Evolutionary conservation across 2,888 invertebrate genomes (phyloP).

Genomic region (Panopea generosa): DNA sequence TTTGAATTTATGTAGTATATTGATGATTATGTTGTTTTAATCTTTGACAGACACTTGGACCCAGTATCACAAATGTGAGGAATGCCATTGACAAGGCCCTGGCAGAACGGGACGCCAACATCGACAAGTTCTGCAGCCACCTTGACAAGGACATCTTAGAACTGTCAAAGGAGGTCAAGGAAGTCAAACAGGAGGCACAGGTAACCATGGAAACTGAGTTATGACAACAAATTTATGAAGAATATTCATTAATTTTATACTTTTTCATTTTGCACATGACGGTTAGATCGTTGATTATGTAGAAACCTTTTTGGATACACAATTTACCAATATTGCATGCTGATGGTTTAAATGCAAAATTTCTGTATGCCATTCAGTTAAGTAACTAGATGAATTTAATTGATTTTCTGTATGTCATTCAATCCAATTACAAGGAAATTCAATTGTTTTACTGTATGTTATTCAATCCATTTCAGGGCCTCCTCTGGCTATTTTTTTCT

Average conservation of each 20-base stretch:
- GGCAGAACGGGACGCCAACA: conserved; percentile 90
- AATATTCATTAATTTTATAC: not conserved
- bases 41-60: conserved; percentile 80
- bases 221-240: not conserved
- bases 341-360: no score
- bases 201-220: conserved; percentile 84
- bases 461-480: no score
- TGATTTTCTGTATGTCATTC: no score
- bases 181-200: conserved; percentile 90
- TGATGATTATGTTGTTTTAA: no score
- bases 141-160: conserved; percentile 92
- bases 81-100: conserved; percentile 90
- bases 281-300: not conserved
- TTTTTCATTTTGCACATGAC: not conserved
- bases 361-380: no score
- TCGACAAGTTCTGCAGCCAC: conserved; percentile 90
- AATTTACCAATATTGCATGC: no score
- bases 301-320: no score
- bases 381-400: no score
- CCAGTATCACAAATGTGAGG: conserved; percentile 86
- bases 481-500: no score
- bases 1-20: no score
- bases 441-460: no score
- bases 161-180: conserved; percentile 90
- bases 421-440: no score